Conservation (phyloP, 2,888 invertebrate genomes). For the Thymelicus sylvestris region DNA sequence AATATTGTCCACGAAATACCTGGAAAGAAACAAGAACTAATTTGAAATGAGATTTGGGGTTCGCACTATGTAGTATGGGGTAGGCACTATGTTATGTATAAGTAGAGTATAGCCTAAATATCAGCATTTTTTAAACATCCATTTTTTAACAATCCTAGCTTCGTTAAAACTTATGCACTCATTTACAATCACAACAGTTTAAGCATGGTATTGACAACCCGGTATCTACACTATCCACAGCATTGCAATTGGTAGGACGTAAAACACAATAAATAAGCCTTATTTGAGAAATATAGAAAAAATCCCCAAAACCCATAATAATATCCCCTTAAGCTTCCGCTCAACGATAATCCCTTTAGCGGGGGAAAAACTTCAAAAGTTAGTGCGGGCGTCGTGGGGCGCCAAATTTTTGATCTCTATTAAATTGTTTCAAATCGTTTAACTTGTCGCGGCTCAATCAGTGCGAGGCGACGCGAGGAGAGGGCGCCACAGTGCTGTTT, state of each 20-base stretch:
- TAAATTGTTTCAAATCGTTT: slow-evolving; percentile 85
- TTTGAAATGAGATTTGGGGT: too few species aligned
- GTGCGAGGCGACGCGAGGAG: slow-evolving; percentile 54
- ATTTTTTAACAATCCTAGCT: too few species aligned
- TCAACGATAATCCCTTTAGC: slow-evolving; percentile 82
- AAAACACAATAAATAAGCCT: slow-evolving; percentile 16
- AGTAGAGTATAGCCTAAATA: too few species aligned
- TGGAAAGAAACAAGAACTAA: too few species aligned
- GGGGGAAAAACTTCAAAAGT: slow-evolving; percentile 85
- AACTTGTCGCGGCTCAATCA: slow-evolving; percentile 85
- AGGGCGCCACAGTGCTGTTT: slow-evolving; percentile 57
- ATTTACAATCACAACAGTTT: too few species aligned
- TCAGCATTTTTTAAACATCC: too few species aligned
- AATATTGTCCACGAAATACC: too few species aligned
- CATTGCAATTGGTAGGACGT: background rate
- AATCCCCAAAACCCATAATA: slow-evolving; percentile 71
- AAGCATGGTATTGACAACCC: too few species aligned
- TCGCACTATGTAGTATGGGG: too few species aligned
- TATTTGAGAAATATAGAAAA: slow-evolving; percentile 47
- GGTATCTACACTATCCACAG: background rate
- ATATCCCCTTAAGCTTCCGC: slow-evolving; percentile 75
- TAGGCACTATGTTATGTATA: too few species aligned
- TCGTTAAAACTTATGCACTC: too few species aligned
- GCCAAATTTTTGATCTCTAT: slow-evolving; percentile 84
- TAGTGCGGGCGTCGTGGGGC: slow-evolving; percentile 79